These are phyloP conservation scores for Hyppa rectilinea DNA, from an alignment of 2,888 invertebrate species.

Conservation along the genomic window DNA sequence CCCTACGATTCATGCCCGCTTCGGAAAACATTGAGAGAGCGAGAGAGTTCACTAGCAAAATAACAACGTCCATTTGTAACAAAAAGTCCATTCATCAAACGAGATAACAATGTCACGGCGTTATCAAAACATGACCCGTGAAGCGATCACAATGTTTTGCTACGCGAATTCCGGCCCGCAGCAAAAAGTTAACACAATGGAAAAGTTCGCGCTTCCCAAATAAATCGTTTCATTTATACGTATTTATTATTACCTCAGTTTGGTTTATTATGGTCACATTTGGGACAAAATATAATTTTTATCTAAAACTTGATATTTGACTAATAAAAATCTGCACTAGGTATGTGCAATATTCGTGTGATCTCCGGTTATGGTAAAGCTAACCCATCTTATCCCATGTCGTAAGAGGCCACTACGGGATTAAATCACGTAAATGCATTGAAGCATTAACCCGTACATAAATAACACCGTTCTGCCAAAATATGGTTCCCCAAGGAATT, in stretches of 20 bases:
- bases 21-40: conserved; percentile 76
- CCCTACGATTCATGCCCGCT: conserved; percentile 68
- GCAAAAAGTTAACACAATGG: conserved; percentile 86
- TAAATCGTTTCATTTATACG: conserved; percentile 80
- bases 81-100: conserved; percentile 89
- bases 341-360: background rate
- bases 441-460: conserved; percentile 26
- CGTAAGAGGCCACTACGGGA: conserved; percentile 6
- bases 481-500: conserved; percentile 20
- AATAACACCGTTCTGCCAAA: conserved; percentile 29
- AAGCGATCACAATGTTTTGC: conserved; percentile 88
- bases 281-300: conserved; percentile 69
- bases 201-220: conserved; percentile 80
- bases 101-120: conserved; percentile 88
- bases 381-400: background rate
- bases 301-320: conserved; percentile 16
- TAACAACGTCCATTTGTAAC: conserved; percentile 88
- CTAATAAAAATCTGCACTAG: background rate
- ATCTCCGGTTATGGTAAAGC: background rate
- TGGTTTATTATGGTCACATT: conserved; percentile 61
- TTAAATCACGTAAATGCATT: conserved; percentile 30
- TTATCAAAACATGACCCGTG: conserved; percentile 89
- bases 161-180: conserved; percentile 76
- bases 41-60: conserved; percentile 83
- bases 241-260: conserved; percentile 76